phyloP scores from a whole-genome alignment of 2,113 vertebrate genomes.

The Synchiropus splendidus region DNA sequence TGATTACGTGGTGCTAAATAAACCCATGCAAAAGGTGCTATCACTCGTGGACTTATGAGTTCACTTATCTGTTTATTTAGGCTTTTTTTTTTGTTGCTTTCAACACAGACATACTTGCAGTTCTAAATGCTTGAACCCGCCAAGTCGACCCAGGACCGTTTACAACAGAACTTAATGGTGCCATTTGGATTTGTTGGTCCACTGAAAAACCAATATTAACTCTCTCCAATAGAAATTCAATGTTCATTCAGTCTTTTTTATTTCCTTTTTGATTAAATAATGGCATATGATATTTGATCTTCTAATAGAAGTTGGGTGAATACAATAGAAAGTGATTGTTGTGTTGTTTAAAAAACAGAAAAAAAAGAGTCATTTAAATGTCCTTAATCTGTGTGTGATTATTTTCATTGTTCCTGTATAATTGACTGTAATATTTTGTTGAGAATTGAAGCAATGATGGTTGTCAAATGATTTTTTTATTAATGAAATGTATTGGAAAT shows the following conservation, averaged over 20 bases:
- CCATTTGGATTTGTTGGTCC: conserved; percentile 56
- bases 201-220: conserved; percentile 25
- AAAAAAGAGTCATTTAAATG: conserved; percentile 65
- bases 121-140: conserved; percentile 53
- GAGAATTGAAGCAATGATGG: conserved; percentile 52
- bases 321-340: conserved; percentile 64
- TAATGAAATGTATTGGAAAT: conserved; percentile 54
- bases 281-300: conserved; percentile 43
- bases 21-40: conserved; percentile 68
- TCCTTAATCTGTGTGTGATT: conserved; percentile 65
- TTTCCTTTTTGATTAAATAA: conserved; percentile 24
- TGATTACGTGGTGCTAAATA: conserved; percentile 68
- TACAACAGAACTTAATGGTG: conserved; percentile 67
- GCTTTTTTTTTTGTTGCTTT: conserved; percentile 20
- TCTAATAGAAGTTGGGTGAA: conserved; percentile 38
- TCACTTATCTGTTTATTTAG: conserved; percentile 32
- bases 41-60: conserved; percentile 50
- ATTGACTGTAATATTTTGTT: conserved; percentile 67
- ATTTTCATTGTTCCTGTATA: conserved; percentile 63
- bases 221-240: conserved; percentile 29
- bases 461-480: conserved; percentile 59
- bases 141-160: conserved; percentile 54
- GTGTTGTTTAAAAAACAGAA: conserved; percentile 44
- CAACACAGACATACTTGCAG: conserved; percentile 21
- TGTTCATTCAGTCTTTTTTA: conserved; percentile 27